A percentile compares a stretch with the other conserved stretches of the same genome.
phyloP scores from a whole-genome alignment of 2,888 invertebrate species.

The Apodemia mormo region DNA sequence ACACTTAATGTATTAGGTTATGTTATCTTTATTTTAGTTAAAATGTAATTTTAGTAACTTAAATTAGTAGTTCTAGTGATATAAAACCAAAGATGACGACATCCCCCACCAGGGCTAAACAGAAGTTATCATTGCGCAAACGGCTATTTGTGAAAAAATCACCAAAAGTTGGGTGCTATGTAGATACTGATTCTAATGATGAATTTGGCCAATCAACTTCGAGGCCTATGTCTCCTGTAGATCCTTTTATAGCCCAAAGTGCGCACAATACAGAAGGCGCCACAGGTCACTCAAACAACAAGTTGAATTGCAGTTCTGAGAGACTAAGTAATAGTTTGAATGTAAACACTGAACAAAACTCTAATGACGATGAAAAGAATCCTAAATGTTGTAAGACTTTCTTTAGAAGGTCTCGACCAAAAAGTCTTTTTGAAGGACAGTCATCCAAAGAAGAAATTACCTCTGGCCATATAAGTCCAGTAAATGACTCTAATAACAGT shows the following conservation, averaged over 20 bases:
- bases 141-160: constrained; percentile 77
- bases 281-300: constrained; percentile 48
- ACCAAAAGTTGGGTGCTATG: constrained; percentile 78
- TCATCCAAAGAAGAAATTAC: constrained; percentile 54
- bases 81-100: constrained; percentile 73
- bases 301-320: constrained; percentile 50
- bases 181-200: constrained; percentile 74
- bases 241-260: constrained; percentile 73
- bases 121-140: constrained; percentile 75
- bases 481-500: constrained; percentile 61
- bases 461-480: constrained; percentile 65
- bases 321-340: constrained; percentile 49
- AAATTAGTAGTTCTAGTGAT: constrained; percentile 63
- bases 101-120: constrained; percentile 73
- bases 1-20: constrained; percentile 65
- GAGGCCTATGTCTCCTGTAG: constrained; percentile 74
- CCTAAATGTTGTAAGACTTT: constrained; percentile 72
- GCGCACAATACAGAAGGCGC: constrained; percentile 55
- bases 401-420: constrained; percentile 71
- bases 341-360: constrained; percentile 46
- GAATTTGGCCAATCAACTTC: constrained; percentile 68
- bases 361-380: constrained; percentile 61
- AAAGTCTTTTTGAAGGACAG: constrained; percentile 64
- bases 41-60: constrained; percentile 75
- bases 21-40: constrained; percentile 64